Conservation (phyloP, 2,113 vertebrate species). For the Myrmecobius fasciatus region DNA sequence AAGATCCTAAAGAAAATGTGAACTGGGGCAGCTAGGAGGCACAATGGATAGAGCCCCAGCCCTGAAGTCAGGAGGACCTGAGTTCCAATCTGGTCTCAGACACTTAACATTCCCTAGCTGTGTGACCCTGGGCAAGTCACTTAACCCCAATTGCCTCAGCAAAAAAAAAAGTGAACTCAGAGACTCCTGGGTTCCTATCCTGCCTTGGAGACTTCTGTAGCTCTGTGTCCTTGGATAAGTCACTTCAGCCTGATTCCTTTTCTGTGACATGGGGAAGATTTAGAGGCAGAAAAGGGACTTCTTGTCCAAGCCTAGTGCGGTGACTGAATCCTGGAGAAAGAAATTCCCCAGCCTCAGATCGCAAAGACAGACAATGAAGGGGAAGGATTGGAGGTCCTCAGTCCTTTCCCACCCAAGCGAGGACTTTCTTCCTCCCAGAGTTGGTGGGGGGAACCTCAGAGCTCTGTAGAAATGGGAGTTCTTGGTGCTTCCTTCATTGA, state of each 20-base stretch:
- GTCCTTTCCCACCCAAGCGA: background rate
- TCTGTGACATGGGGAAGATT: background rate
- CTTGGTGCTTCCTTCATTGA: background rate
- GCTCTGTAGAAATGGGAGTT: background rate
- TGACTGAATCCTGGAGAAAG: background rate
- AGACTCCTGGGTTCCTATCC: background rate
- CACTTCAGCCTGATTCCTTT: background rate
- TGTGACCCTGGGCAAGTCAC: no score
- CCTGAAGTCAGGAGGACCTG: no score
- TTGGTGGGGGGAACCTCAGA: background rate
- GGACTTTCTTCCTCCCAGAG: accelerated
- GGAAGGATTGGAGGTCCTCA: background rate
- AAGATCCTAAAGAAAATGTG: background rate
- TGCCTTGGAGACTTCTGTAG: background rate
- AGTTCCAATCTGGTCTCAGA: no score
- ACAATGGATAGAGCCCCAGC: no score
- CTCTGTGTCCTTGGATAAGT: background rate
- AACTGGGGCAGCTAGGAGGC: no score
- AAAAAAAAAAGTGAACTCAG: background rate
- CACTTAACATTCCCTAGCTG: no score
- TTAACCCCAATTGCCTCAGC: no score
- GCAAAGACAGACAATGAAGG: no score
- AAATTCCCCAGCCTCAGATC: background rate
- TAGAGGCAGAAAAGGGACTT: no score
- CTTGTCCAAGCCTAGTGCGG: no score